These are phyloP conservation scores for Apostichopus japonicus DNA, from an alignment of 35 echinoderm and acorn worm species.

Conservation along the genomic window DNA sequence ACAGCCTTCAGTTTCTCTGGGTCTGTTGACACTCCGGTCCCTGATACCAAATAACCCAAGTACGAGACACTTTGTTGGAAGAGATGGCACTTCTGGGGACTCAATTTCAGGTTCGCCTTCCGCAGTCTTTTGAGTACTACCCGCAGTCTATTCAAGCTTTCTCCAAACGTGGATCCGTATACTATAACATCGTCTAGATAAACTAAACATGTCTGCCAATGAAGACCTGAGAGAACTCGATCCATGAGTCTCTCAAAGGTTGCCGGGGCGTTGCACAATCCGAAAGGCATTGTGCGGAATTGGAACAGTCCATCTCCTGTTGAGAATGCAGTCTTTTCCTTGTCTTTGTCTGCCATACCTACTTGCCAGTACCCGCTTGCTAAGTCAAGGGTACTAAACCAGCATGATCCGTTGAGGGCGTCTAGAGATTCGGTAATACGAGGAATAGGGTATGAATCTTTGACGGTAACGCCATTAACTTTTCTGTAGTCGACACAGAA, in stretches of 20 bases:
- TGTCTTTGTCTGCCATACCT: slow-evolving; percentile 32
- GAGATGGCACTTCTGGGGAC: too few species aligned
- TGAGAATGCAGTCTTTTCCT: slow-evolving; percentile 43
- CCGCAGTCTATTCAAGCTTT: background rate
- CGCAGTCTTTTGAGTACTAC: background rate
- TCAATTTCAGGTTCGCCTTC: too few species aligned
- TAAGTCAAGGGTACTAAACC: slow-evolving; percentile 67
- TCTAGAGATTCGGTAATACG: slow-evolving; percentile 75
- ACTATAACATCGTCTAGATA: slow-evolving; percentile 18
- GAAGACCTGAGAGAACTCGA: slow-evolving; percentile 26
- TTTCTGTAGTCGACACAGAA: slow-evolving; percentile 73
- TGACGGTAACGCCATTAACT: slow-evolving; percentile 26
- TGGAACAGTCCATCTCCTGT: slow-evolving; percentile 14
- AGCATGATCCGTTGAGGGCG: slow-evolving; percentile 54
- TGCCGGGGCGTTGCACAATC: slow-evolving; percentile 33
- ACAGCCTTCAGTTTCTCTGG: slow-evolving; percentile 16
- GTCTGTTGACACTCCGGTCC: slow-evolving; percentile 35
- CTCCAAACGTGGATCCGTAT: too few species aligned
- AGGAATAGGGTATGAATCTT: slow-evolving; percentile 66
- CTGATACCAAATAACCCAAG: too few species aligned
- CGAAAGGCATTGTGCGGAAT: slow-evolving; percentile 50
- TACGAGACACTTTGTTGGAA: too few species aligned
- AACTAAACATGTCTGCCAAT: slow-evolving; percentile 48
- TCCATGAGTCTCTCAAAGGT: slow-evolving; percentile 59
- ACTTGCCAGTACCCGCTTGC: too few species aligned